Conservation (phyloP, 1,140 invertebrate species). For the Panonychus citri region DNA sequence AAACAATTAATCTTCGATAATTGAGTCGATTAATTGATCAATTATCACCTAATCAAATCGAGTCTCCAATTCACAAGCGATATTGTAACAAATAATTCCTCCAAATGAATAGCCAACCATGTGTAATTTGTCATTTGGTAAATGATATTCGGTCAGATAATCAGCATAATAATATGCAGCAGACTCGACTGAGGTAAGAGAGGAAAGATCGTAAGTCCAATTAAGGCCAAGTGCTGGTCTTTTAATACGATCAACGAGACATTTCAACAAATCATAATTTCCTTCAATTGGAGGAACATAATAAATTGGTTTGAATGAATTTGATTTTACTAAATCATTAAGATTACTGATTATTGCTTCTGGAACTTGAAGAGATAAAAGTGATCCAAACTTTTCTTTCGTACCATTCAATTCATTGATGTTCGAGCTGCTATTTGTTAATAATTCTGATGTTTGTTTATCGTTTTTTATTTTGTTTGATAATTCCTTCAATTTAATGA, state of each 20-base stretch:
- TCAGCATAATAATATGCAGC: background rate
- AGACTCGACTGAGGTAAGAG: background rate
- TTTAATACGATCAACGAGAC: slow-evolving; percentile 32
- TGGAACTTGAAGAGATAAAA: background rate
- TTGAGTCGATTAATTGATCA: no score
- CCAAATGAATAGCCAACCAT: slow-evolving; percentile 86
- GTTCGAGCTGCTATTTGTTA: background rate
- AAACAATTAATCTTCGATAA: no score
- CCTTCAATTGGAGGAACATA: slow-evolving; percentile 11
- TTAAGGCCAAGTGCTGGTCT: slow-evolving; percentile 1
- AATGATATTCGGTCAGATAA: background rate
- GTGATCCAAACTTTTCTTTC: background rate
- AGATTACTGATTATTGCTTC: background rate
- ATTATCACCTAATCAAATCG: slow-evolving; percentile 1
- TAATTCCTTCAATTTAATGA: background rate
- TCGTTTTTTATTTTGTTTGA: slow-evolving; percentile 9
- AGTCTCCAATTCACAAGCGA: slow-evolving; percentile 52
- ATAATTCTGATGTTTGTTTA: background rate
- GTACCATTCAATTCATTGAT: no score
- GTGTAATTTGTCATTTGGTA: slow-evolving; percentile 30
- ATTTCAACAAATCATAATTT: slow-evolving; percentile 28
- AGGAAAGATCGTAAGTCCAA: background rate
- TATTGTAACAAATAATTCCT: slow-evolving; percentile 70
- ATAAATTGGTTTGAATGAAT: background rate
- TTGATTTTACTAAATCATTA: background rate